Evolutionary conservation across 2,113 vertebrate species (phyloP), one percentile per base, ranked within the genome.

Genomic region (Dasypus novemcinctus): DNA sequence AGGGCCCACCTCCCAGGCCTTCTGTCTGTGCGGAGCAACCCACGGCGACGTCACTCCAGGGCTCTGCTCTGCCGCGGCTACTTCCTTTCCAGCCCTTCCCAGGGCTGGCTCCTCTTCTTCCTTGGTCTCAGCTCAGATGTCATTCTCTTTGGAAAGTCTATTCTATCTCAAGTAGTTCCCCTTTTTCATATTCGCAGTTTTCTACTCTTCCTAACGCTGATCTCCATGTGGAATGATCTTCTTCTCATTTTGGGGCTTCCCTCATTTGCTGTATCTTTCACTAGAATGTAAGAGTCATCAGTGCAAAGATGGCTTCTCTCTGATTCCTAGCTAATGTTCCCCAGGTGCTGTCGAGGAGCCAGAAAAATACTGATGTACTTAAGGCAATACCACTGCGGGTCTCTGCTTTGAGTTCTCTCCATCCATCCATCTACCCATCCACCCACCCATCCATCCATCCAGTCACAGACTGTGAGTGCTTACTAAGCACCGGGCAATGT

Each of bases 1-100:
- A 11, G 3, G 0, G 0, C 54, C 49, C 21, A 23, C 7, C 0
- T 0, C 2, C 0, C 8, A 1, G n/a, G 18, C 38, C 66, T 41
- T 15, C 12, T 1, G 25, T n/a, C 27, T 43, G 20, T 21, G 68
- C 4, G 21, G 57, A 59, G 21, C 57, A 59, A 20, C 5, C 57
- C 18, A 20, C 20, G 7, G 0, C 10, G 27, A 13, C 18, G 38
- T n/a, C 21, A 15, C 5, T 41, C 57, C 4, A 4, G 18, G 3
- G 46, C 5, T 20, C 3, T 43, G n/a, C 15, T 20, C 8, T 49
- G 20, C n/a, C 25, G 2, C 1, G 43, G 10, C 38, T 33, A 0
- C 33, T 33, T 41, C 46, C 33, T 15, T 17, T 36, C 12, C 43
- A 9, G 41, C 29, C 54, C 15, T 31, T 4, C 41, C 41, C 54